Conservation (phyloP, 2,797 vertebrate species). For the Steatocranus sp. region DNA sequence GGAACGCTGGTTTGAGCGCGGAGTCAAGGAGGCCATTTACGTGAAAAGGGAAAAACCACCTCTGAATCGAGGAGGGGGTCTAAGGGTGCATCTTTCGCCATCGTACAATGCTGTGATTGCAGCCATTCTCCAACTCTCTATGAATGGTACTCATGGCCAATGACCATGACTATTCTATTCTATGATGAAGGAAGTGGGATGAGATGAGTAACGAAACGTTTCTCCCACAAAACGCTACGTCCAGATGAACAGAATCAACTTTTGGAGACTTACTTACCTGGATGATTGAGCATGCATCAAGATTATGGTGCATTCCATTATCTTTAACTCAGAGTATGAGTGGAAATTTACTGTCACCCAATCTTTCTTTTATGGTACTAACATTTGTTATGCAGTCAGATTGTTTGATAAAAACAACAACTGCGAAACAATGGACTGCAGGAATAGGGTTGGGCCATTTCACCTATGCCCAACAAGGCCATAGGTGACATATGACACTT, state of each 20-base stretch:
- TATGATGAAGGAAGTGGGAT: background rate
- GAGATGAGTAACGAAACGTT: background rate
- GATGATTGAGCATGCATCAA: background rate
- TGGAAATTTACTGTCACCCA: background rate
- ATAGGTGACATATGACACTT: background rate
- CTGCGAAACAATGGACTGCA: background rate
- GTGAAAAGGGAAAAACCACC: background rate
- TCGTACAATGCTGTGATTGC: background rate
- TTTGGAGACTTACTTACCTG: background rate
- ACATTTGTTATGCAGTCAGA: background rate
- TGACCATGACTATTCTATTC: background rate
- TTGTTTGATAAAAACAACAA: background rate
- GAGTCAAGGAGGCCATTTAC: background rate
- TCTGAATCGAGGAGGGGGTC: background rate
- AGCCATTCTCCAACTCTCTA: background rate
- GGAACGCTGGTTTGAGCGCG: accelerated
- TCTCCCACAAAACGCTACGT: background rate
- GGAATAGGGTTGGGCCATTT: background rate
- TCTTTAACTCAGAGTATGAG: background rate
- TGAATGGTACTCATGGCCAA: background rate
- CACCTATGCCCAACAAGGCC: background rate
- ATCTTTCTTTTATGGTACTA: background rate
- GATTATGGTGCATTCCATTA: background rate
- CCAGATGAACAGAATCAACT: background rate
- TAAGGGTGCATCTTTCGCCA: background rate